Base-by-base conservation (phyloP, 1,140 invertebrate species). In the Pseudoatta argentina region DNA sequence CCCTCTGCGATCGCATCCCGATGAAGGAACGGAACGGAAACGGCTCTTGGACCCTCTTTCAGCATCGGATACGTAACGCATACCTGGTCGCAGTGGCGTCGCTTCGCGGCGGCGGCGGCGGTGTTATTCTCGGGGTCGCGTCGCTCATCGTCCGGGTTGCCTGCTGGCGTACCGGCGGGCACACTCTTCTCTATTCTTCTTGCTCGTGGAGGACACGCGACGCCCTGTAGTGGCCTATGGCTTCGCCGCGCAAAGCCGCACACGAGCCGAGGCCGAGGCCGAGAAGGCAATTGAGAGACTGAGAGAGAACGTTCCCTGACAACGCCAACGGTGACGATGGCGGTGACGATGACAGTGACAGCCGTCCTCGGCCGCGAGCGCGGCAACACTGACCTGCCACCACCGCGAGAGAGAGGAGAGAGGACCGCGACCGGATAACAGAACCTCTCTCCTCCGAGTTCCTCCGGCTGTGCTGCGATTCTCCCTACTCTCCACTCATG, bases 331-430 rank as follows among this genome's bases (percentile, higher is more conserved):
- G 39, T 85, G 67, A 87, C 77, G 51, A 72, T 85, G 61, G 86
- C 77, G 21, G 21, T 21, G 21, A 66, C 30, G 63, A 30, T 85
- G 67, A 87, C 77, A 44, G 75, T 85, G 61, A 87, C 77, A 44
- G 75, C 91, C 89, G 86, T 89, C 61, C 91, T 64, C 87, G 72
- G 87, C 91, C 87, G 87, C 88, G 86, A 88, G 77, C 87, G 86
- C 82, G 91, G 89, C 89, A 92, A 91, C 91, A 94, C 93, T 94
- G 93, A 94, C 93, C 93, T 94, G 93, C 92, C 92, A 89, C 91
- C 88, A 93, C 79, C 77, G 71, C 44, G 85, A 85, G 78, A 64
- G 69, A 87, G 88, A 91, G 88, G 88, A 91, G 89, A 91, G 73
- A 91, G 90, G 91, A 88, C 69, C 88, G 88, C 87, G 66, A 71